Conservation (phyloP, 1,140 invertebrate species). For the Eumaeus atala region DNA sequence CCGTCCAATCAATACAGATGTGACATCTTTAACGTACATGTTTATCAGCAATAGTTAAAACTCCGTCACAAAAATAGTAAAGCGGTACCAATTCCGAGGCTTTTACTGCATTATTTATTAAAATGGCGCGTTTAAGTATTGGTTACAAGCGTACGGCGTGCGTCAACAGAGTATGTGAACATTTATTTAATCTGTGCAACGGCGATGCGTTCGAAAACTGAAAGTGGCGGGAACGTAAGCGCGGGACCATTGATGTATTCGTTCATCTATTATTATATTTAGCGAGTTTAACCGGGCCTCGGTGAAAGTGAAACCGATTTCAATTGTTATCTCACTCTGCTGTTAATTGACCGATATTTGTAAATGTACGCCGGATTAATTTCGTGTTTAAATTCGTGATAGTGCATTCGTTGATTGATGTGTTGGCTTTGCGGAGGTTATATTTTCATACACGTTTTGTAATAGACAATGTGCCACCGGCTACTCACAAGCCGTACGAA, state of each 20-base stretch:
- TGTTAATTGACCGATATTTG: slow-evolving; percentile 71
- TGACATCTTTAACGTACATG: no score
- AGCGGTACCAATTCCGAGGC: slow-evolving; percentile 22
- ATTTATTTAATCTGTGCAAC: slow-evolving; percentile 40
- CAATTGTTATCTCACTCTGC: slow-evolving; percentile 65
- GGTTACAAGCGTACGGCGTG: slow-evolving; percentile 29
- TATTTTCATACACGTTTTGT: slow-evolving; percentile 11
- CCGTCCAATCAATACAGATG: no score
- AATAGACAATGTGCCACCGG: no score
- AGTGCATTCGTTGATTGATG: slow-evolving; percentile 19
- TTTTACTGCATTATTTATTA: slow-evolving; percentile 37
- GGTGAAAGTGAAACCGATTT: slow-evolving; percentile 65
- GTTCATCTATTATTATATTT: slow-evolving; percentile 69
- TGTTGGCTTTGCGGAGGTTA: slow-evolving; percentile 16
- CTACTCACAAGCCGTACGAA: no score
- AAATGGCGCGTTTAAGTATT: slow-evolving; percentile 34
- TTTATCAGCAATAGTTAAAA: slow-evolving; percentile 6
- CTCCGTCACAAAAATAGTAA: background rate
- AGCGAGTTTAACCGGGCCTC: slow-evolving; percentile 48
- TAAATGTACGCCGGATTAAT: slow-evolving; percentile 58
- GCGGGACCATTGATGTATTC: slow-evolving; percentile 56
- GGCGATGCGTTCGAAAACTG: slow-evolving; percentile 38
- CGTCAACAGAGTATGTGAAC: slow-evolving; percentile 30
- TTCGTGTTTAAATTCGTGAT: slow-evolving; percentile 44
- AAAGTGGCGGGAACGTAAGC: slow-evolving; percentile 50